A percentile compares a stretch with the other conserved stretches of the same genome.
These are phyloP conservation scores for Trachelus iudaicus DNA, from an alignment of 2,888 invertebrate species.

Conservation along the genomic window DNA sequence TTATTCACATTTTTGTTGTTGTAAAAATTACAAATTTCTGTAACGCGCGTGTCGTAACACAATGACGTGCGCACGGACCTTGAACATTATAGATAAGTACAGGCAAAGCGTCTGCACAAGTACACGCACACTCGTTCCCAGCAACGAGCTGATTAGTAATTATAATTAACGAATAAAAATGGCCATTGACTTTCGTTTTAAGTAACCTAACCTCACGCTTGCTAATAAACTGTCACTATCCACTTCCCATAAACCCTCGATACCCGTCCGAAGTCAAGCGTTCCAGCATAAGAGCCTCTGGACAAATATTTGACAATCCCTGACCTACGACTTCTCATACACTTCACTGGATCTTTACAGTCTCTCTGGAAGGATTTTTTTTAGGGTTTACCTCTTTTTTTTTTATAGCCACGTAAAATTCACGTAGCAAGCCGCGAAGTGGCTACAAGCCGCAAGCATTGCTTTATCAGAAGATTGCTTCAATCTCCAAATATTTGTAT, in stretches of 20 bases:
- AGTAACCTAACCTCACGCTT: not conserved
- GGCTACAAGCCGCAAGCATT: not conserved
- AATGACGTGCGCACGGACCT: not conserved
- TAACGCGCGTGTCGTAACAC: not conserved
- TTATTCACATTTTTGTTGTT: not conserved
- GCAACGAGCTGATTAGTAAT: not conserved
- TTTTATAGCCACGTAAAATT: not conserved
- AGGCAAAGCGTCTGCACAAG: not conserved
- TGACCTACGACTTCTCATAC: conserved; percentile 19
- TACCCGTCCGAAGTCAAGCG: not conserved
- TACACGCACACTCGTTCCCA: not conserved
- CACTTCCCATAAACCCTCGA: not conserved
- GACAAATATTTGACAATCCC: conserved; percentile 9
- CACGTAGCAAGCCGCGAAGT: not conserved
- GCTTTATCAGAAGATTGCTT: not conserved
- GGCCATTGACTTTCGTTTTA: not conserved
- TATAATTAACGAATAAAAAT: not conserved
- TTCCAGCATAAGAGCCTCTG: not conserved
- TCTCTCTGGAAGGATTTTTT: not conserved
- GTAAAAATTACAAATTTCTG: not conserved
- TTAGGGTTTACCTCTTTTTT: not conserved
- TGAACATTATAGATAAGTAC: not conserved
- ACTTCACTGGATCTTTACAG: not conserved
- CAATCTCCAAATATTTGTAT: not conserved
- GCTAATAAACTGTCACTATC: not conserved